phyloP scores from a whole-genome alignment of 2,797 vertebrate genomes.

The Xenopus petersii region DNA sequence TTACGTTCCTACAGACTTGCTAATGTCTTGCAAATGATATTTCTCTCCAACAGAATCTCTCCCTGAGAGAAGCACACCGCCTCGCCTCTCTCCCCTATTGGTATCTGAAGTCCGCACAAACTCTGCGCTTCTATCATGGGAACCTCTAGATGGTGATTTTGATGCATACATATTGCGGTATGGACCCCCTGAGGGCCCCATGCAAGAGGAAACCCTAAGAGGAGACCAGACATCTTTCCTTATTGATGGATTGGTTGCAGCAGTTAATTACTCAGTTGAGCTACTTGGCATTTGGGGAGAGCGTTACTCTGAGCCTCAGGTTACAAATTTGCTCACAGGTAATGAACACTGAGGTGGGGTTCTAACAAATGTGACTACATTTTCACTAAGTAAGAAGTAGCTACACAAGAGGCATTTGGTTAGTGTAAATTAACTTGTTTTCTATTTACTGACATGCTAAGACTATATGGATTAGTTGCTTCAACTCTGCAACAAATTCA shows the following conservation, averaged over 20 bases:
- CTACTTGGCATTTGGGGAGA: constrained; percentile 50
- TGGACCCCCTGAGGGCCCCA: constrained; percentile 44
- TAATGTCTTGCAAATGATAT: neutral
- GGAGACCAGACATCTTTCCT: constrained; percentile 36
- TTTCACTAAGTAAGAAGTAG: too few species aligned
- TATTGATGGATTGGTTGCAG: constrained; percentile 41
- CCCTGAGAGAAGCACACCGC: neutral
- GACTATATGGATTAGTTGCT: too few species aligned
- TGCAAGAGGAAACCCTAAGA: constrained; percentile 31
- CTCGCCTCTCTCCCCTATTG: constrained; percentile 32
- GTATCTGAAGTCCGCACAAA: constrained; percentile 48
- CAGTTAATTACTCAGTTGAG: constrained; percentile 54
- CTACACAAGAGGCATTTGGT: too few species aligned
- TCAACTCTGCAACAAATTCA: too few species aligned
- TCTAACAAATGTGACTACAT: too few species aligned
- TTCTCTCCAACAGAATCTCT: neutral
- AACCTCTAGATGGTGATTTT: constrained; percentile 53
- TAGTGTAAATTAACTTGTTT: too few species aligned
- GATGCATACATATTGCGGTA: constrained; percentile 59
- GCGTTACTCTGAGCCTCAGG: constrained; percentile 43
- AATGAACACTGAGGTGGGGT: neutral
- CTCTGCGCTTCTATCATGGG: constrained; percentile 58
- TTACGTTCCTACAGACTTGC: too few species aligned
- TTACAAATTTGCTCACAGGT: constrained; percentile 51
- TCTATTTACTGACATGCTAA: too few species aligned